Conservation (phyloP, 1,140 invertebrate species). For the Lineus longissimus region DNA sequence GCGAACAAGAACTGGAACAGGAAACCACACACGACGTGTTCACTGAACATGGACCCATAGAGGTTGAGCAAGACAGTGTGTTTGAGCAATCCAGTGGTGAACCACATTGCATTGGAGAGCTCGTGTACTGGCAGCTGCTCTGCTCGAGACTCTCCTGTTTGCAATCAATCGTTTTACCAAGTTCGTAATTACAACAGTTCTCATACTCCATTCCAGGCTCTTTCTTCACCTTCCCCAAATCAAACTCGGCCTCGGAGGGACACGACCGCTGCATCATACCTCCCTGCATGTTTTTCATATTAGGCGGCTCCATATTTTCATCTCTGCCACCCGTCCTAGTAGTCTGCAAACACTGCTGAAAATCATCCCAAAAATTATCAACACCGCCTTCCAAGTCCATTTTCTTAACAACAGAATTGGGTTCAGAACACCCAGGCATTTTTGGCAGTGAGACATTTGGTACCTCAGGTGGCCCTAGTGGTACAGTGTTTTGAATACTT, state of each 20-base stretch:
- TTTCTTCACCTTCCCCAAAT: background rate
- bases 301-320: background rate
- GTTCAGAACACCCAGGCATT: background rate
- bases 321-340: background rate
- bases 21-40: too few species aligned
- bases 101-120: too few species aligned
- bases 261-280: background rate
- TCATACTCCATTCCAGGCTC: background rate
- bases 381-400: background rate
- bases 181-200: background rate
- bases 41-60: too few species aligned
- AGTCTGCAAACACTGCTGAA: background rate
- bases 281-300: too few species aligned
- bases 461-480: background rate
- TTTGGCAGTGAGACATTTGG: background rate
- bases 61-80: too few species aligned
- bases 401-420: background rate
- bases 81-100: too few species aligned
- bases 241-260: background rate
- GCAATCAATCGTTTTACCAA: background rate
- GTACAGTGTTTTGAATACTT: background rate
- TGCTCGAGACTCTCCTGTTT: background rate
- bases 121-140: background rate
- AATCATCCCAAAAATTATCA: background rate
- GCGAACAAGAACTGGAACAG: too few species aligned